Base-by-base conservation (phyloP, 1,140 invertebrate species). In the Dreissena rostriformis region DNA sequence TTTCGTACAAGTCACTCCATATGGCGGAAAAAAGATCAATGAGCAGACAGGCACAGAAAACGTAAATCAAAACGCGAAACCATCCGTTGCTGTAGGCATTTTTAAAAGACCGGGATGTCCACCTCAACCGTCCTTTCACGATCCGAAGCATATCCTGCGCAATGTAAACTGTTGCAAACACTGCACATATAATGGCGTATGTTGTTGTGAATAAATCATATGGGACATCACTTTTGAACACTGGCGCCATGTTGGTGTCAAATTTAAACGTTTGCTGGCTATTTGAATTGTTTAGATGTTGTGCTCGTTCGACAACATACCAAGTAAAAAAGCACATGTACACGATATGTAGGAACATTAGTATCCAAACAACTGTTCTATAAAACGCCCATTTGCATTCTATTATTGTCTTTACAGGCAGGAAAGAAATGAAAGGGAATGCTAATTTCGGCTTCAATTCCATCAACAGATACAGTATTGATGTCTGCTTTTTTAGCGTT, bases 11-110 rank as follows among this genome's bases (percentile, higher is more conserved):
- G 11, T 39, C 57, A 22, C 10, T 24, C 52, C 1, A 67, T 53
- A 57, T 65, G 22, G 82, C 77, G 39, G 39, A 2, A 22, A 86
- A 29, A 19, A 82, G 75, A 72, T 91, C 90, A 8, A 82, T 73
- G 24, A 89, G 57, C 24, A 90, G 49, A 65, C 61, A 71, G 2
- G 87, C 52, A 8, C 88, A 87, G 29, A 90, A 84, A 12, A 87
- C 29, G 6, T 86, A 4, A 10, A 91, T 84, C 19, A 87, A 53
- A 14, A 86, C 53, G 14, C 89, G 79, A 57, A 66, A 87, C 14
- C n/a, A 82, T 17, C 66, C 81, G 24, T 28, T 79, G 15, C 53
- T 53, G 29, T 74, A 83, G 0, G 73, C 70, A 53, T 79, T 83
- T 49, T 17, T n/a, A 1, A 73, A 73, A 19, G 67, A 78, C n/a